Base-by-base conservation (phyloP, 2,888 invertebrate species). In the Eupithecia pulchellata region DNA sequence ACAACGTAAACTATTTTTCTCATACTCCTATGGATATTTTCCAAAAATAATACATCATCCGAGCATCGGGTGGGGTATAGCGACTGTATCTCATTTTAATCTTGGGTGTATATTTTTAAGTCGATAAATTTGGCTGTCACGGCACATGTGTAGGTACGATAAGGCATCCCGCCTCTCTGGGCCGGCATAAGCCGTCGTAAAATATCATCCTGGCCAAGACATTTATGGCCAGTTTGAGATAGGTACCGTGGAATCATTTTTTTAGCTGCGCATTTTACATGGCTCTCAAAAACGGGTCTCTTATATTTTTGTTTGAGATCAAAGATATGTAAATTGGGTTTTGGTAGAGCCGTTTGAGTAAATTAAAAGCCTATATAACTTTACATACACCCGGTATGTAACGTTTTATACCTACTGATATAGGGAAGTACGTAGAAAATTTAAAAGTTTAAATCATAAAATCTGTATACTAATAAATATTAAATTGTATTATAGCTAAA, bases 61-160 rank as follows among this genome's bases (percentile, higher is more conserved):
- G 68, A 72, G 68, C 79, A 81, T 83, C 85, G 85, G 84, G 84
- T 84, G 75, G 76, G 82, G 80, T 84, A 81, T 83, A 81, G 39
- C 30, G 63, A 39, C 36, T 69, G 72, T 92, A 91, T 91, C 91
- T 91, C 85, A 84, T 86, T 87, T 89, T 92, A 91, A 92, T 92
- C 91, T 61, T 92, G 86, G 86, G 81, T 86, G 91, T 88, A 85
- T 92, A 91, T 91, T 92, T 92, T 92, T 89, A 89, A 90, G 91
- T 88, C 92, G 89, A 93, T 93, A 93, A 93, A 93, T 93, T 93
- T 91, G 89, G 89, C 85, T 92, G 93, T 92, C 93, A 90, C 91
- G 30, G 58, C 58, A 92, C 90, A 90, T 92, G 91, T 90, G 90
- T 87, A 86, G 88, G 89, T 85, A 83, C 90, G 92, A 93, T 92